Percentiles rank a stretch among this genome's conserved stretches.
Evolutionary conservation across 2,113 vertebrate species (phyloP).

Genomic region (Gopherus evgoodei): DNA sequence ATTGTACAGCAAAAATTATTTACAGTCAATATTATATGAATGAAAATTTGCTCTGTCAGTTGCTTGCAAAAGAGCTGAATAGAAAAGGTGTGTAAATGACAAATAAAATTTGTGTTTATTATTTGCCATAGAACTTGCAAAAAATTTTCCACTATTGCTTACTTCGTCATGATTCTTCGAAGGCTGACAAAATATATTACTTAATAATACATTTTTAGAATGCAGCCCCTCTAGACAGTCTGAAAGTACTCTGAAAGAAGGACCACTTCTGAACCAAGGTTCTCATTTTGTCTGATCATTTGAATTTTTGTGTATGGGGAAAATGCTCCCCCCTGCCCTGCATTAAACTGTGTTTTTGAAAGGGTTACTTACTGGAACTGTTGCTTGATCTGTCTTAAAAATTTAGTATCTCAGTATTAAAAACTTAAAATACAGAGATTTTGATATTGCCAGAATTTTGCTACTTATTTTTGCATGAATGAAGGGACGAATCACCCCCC

Average conservation of each 20-base stretch:
- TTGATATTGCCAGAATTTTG: not conserved
- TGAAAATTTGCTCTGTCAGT: not conserved
- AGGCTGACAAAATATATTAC: not conserved
- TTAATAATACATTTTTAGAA: not conserved
- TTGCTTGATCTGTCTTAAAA: not conserved
- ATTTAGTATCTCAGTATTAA: not conserved
- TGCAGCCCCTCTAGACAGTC: not conserved
- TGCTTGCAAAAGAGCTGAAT: not conserved
- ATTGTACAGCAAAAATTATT: not conserved
- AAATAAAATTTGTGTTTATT: not conserved
- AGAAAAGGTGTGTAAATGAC: not conserved
- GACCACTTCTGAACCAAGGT: not conserved
- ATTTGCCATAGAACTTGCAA: not conserved
- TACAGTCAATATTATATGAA: not conserved
- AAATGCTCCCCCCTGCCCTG: not conserved
- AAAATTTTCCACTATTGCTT: not conserved
- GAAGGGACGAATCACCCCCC: not conserved
- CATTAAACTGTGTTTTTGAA: not conserved
- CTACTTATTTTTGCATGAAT: not conserved
- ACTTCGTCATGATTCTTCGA: accelerated
- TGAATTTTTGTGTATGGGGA: not conserved
- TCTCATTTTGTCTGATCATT: not conserved
- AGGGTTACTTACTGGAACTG: not conserved
- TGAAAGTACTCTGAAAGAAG: not conserved
- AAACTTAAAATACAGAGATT: not conserved